Evolutionary conservation across 2,113 vertebrate genomes (phyloP), one percentile per base, ranked within the genome.

Genomic region (Prunella himalayana): DNA sequence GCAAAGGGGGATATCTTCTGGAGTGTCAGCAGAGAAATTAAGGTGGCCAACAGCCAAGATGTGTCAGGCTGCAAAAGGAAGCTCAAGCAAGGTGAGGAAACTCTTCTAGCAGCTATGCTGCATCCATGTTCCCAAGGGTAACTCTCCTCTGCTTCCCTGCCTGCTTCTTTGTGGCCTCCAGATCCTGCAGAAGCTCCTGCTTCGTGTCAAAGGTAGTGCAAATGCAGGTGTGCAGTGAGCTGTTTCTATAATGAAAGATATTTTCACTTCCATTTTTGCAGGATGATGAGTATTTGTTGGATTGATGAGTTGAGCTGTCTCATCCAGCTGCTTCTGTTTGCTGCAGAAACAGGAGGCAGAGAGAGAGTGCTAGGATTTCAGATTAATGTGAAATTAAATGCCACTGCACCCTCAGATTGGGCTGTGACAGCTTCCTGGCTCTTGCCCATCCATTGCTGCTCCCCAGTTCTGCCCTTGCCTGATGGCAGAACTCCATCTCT

Each of bases 201-300:
- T 73, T 65, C 4, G 1, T 50, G 23, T 25, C 28, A 66, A 69
- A 84, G 15, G 25, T 13, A 24, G 15, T n/a, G 31, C 27, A 73
- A 53, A 15, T 15, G 25, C 24, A 77, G 30, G 13, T 25, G 11
- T 2, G 2, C 1, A 1, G 4, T n/a, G 24, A 72, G 15, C 15
- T 70, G 10, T 49, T 77, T 57, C 50, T 2, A 11, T 53, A 82
- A n/a, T 0, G 0, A 65, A 25, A 69, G 50, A 31, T 3, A 23
- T 16, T 16, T 16, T 9, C 5, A 23, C 14, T 27, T 7, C 11
- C 27, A 7, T 56, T 89, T 72, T 69, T 86, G 24, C 42, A 57
- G 73, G 42, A 39, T 2, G 1, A 11, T 11, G 16, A 61, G 15
- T n/a, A 8, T 45, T 76, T 54, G 8, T 33, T 51, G 63, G 27